phyloP scores from a whole-genome alignment of 2,888 invertebrate species.

The Drosophila koepferae region DNA sequence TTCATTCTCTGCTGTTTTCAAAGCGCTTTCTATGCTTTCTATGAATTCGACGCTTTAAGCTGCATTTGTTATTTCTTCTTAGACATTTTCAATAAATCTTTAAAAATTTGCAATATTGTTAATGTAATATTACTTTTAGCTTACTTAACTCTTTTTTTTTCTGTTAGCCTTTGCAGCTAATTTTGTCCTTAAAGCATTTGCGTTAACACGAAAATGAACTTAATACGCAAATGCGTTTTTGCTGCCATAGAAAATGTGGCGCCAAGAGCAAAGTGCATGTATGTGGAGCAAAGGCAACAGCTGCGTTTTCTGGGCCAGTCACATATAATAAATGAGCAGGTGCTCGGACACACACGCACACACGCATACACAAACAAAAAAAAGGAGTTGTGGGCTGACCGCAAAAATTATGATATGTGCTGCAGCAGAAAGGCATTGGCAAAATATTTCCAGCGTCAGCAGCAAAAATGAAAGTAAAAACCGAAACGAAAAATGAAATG shows the following conservation, averaged over 20 bases:
- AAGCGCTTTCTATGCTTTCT: constrained; percentile 14
- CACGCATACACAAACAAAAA: constrained; percentile 13
- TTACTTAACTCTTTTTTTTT: neutral
- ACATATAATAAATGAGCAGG: constrained; percentile 46
- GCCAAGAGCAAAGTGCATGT: neutral
- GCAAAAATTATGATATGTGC: constrained; percentile 35
- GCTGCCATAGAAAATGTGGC: constrained; percentile 21
- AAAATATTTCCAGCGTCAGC: constrained; percentile 34
- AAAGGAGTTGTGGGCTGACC: neutral
- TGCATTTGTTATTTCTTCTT: constrained; percentile 10
- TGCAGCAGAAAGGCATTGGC: constrained; percentile 27
- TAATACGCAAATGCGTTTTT: constrained; percentile 32
- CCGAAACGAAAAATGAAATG: constrained; percentile 34
- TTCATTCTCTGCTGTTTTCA: constrained; percentile 50
- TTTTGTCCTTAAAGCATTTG: constrained; percentile 9
- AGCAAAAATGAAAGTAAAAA: constrained; percentile 48
- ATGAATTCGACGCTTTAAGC: constrained; percentile 28
- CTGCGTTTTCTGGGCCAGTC: constrained; percentile 31
- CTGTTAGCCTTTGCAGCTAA: neutral
- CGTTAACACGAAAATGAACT: constrained; percentile 20
- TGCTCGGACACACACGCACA: constrained; percentile 11
- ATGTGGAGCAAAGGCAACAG: constrained; percentile 25
- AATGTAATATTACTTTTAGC: neutral
- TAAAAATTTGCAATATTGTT: neutral
- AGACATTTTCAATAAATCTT: constrained; percentile 16